A percentile compares a stretch with the other conserved stretches of the same genome.
phyloP scores from a whole-genome alignment of 1,140 invertebrate genomes.

The Saccostrea cuccullata region DNA sequence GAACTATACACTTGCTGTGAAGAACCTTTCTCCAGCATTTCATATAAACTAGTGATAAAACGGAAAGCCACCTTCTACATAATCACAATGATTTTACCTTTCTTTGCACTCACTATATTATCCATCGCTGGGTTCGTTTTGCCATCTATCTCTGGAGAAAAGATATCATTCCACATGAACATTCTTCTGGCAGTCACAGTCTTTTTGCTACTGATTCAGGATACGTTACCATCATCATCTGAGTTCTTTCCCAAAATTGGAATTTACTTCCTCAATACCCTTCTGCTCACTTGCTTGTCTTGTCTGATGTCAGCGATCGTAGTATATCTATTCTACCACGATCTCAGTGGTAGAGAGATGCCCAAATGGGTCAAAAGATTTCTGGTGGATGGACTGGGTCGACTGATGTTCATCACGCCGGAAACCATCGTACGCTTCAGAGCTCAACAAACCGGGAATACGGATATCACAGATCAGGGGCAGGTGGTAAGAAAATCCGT shows the following conservation, averaged over 20 bases:
- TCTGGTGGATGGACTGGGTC: neutral
- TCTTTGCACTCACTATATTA: neutral
- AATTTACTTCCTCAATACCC: neutral
- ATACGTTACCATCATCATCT: neutral
- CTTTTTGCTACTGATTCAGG: neutral
- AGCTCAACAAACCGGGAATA: neutral
- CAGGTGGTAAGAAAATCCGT: neutral
- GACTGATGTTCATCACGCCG: neutral
- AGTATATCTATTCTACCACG: neutral
- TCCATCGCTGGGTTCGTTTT: neutral
- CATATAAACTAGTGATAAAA: neutral
- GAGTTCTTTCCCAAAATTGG: neutral
- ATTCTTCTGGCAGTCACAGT: neutral
- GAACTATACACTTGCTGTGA: neutral
- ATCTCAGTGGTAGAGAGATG: neutral
- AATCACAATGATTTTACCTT: slow-evolving; percentile 1
- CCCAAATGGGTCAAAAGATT: neutral
- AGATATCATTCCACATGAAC: neutral
- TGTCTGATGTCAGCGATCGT: neutral
- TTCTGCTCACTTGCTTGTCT: neutral
- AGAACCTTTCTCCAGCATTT: neutral
- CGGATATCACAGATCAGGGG: neutral
- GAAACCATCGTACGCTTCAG: neutral
- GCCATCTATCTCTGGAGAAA: slow-evolving; percentile 6
- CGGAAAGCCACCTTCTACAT: slow-evolving; percentile 3